Base-by-base conservation (phyloP, 2,888 invertebrate species). In the Ligdia adustata region DNA sequence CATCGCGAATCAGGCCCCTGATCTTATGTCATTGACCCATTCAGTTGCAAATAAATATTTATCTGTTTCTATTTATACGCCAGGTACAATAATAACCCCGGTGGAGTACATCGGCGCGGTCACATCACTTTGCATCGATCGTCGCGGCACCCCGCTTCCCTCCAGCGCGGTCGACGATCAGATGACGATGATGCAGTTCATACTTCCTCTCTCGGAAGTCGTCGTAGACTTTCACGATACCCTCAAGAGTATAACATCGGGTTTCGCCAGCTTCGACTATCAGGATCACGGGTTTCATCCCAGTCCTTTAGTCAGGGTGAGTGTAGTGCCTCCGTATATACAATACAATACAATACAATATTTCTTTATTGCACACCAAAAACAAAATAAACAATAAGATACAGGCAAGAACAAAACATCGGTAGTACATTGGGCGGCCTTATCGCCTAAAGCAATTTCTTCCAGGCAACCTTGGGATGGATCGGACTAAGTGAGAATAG, bases 261-360 rank as follows among this genome's bases (percentile, higher is more conserved):
- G 99, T 16, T 99, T 97, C 86, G 99, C 98, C 1, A 97, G 97
- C 75, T 98, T 98, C 74, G 97, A 97, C 80, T 98, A 98, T 72
- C 97, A 98, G 79, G 95, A 97, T 72, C 82, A 93, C 66, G 98
- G 97, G 1, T 99, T 95, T 79, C 93, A 95, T 70, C 73, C 76
- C 53, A 94, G 98, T 52, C 89, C 94, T 48, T 89, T 99, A 64
- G 94, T 95, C 0, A 96, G 96, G 80, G 95, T 97, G 79, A 87
- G 89, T 70, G 16, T 20, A n/a, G n/a, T n/a, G n/a, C n/a, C n/a
- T n/a, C n/a, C n/a, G n/a, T n/a, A n/a, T n/a, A n/a, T n/a, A n/a
- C n/a, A n/a, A n/a, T n/a, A n/a, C n/a, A n/a, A n/a, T n/a, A n/a
- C n/a, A n/a, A n/a, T n/a, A n/a, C n/a, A n/a, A n/a, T n/a, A n/a